Base-by-base conservation (phyloP, 1,140 invertebrate species). In the Babylonia areolata region DNA sequence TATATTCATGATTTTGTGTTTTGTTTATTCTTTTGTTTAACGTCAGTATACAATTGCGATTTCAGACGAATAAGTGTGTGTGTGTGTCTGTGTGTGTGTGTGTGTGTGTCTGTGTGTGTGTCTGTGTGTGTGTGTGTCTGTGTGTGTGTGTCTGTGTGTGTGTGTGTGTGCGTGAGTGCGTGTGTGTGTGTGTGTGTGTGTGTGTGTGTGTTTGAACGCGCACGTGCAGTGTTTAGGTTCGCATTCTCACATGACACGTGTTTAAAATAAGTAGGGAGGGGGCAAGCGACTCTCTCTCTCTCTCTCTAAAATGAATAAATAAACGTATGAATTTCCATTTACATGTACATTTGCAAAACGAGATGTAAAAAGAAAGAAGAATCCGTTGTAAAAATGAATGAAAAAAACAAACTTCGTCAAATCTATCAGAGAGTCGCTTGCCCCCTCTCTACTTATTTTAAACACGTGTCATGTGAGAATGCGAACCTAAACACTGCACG, bases 61-160 rank as follows among this genome's bases (percentile, higher is more conserved):
- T n/a, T n/a, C n/a, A n/a, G n/a, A n/a, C n/a, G n/a, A n/a, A n/a
- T n/a, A n/a, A n/a, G n/a, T 64, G 58, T 64, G 58, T 64, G 58
- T 64, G 58, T 64, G 58, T 23, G 58, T 64, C 6, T 64, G 58
- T 64, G 58, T 64, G 58, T 64, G 58, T 64, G 58, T 64, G 58
- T 64, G 58, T 64, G 58, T 64, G 58, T 64, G 58, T 64, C 6
- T 64, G 58, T 64, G 58, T 64, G 58, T 64, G 58, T 64, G 58
- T 23, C 6, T 64, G 58, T 5, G 58, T 64, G 58, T 23, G 17
- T 20, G 17, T 3, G n/a, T 64, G 58, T 23, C 6, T 64, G 58
- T 64, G 58, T 64, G 58, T 23, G 58, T 64, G 58, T 23, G 58
- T 64, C 6, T 23, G 58, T 31, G 58, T 5, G 58, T 64, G 58